phyloP scores from a whole-genome alignment of 2,113 vertebrate genomes.

The Tachysurus vachellii region DNA sequence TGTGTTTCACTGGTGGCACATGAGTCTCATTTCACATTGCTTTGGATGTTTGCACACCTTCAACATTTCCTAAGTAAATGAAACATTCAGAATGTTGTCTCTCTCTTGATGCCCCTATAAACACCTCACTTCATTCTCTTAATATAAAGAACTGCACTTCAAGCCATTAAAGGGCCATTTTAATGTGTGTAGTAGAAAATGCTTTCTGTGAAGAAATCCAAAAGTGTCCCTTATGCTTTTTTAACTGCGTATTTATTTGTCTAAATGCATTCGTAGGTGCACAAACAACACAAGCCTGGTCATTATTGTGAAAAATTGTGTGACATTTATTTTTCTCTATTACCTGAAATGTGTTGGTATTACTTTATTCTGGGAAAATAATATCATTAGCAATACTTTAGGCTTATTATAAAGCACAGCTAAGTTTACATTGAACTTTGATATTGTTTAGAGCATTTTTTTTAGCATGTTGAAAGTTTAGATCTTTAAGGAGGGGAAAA shows the following conservation, averaged over 20 bases:
- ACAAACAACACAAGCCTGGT: constrained; percentile 13
- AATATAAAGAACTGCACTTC: constrained; percentile 33
- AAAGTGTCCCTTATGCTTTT: constrained; percentile 36
- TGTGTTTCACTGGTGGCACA: background rate
- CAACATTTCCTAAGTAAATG: constrained; percentile 30
- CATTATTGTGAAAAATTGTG: constrained; percentile 42
- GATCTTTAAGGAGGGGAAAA: background rate
- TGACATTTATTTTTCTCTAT: background rate
- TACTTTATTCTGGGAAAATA: constrained; percentile 21
- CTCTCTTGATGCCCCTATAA: constrained; percentile 8
- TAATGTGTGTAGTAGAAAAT: constrained; percentile 27
- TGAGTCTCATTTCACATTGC: constrained; percentile 1
- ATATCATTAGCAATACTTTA: constrained; percentile 30
- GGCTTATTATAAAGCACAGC: constrained; percentile 32
- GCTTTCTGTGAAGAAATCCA: constrained; percentile 32
- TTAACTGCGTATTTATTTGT: constrained; percentile 42
- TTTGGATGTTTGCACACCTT: constrained; percentile 35
- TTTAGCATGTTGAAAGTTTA: background rate
- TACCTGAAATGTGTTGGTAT: constrained; percentile 12
- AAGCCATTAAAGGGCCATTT: constrained; percentile 35
- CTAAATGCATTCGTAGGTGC: constrained; percentile 38
- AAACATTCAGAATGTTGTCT: constrained; percentile 22
- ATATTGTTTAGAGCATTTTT: background rate
- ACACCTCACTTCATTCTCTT: constrained; percentile 35
- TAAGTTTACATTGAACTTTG: constrained; percentile 7